Conservation (phyloP, 2,113 vertebrate genomes). For the Regulus satrapa region DNA sequence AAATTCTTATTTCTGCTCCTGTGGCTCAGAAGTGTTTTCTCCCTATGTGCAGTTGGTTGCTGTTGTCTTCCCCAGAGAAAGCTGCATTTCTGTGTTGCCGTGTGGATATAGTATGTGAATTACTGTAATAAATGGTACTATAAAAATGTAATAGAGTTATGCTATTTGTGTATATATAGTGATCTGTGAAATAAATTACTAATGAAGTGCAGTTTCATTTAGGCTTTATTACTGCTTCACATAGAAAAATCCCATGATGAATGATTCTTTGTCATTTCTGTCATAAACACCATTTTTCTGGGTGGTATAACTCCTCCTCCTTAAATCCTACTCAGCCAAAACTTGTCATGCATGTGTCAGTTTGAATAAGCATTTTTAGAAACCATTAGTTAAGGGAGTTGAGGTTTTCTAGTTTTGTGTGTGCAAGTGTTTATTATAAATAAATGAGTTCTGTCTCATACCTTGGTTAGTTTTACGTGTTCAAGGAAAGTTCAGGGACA, state of each 20-base stretch:
- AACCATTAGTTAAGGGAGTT: slow-evolving; percentile 38
- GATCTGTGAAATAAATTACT: slow-evolving; percentile 69
- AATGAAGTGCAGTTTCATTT: slow-evolving; percentile 65
- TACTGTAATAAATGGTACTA: slow-evolving; percentile 43
- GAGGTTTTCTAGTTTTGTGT: neutral
- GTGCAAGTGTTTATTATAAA: neutral
- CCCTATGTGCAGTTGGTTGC: neutral
- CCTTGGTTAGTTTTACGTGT: neutral
- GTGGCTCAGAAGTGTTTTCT: neutral
- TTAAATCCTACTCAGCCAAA: slow-evolving; percentile 16
- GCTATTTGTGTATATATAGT: slow-evolving; percentile 62
- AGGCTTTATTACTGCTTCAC: slow-evolving; percentile 65
- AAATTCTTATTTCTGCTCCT: neutral
- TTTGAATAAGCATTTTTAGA: slow-evolving; percentile 58
- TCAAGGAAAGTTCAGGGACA: neutral
- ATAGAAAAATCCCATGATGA: slow-evolving; percentile 60
- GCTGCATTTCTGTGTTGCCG: neutral
- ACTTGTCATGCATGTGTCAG: slow-evolving; percentile 44
- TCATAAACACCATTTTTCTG: slow-evolving; percentile 66
- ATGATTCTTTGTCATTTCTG: slow-evolving; percentile 68
- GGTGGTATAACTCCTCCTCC: slow-evolving; percentile 27
- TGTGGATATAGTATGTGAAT: slow-evolving; percentile 27
- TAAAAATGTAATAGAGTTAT: slow-evolving; percentile 53
- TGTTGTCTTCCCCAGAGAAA: neutral
- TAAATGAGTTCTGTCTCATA: neutral